phyloP scores from a whole-genome alignment of 2,797 vertebrate genomes.

The Menidia menidia region DNA sequence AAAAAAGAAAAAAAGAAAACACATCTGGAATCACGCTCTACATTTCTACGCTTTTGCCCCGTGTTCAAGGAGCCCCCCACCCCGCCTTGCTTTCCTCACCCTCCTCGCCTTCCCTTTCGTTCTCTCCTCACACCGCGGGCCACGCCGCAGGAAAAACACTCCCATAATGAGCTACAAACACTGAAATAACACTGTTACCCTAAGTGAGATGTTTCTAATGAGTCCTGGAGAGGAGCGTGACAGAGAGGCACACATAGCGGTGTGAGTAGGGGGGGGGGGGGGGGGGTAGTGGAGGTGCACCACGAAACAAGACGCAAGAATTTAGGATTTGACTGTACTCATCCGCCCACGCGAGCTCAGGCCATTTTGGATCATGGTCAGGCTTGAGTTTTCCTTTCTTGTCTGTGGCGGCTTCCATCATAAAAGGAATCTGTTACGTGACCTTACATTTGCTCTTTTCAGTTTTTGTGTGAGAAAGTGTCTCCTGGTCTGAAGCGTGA shows the following conservation, averaged over 20 bases:
- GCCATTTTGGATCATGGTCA: slow-evolving; percentile 70
- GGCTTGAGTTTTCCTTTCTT: slow-evolving; percentile 46
- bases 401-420: slow-evolving; percentile 39
- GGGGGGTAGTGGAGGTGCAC: slow-evolving; percentile 5
- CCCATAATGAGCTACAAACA: slow-evolving; percentile 79
- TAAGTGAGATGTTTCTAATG: slow-evolving; percentile 80
- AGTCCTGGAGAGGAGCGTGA: slow-evolving; percentile 61
- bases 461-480: slow-evolving; percentile 79
- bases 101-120: slow-evolving; percentile 16
- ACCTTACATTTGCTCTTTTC: slow-evolving; percentile 52
- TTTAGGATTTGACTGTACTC: slow-evolving; percentile 60
- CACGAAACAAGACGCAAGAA: slow-evolving; percentile 61
- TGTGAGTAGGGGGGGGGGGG: neutral
- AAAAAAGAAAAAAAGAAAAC: slow-evolving; percentile 56
- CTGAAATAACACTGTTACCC: slow-evolving; percentile 78
- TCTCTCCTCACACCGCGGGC: slow-evolving; percentile 50
- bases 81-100: slow-evolving; percentile 23
- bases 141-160: slow-evolving; percentile 73
- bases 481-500: slow-evolving; percentile 76
- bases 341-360: slow-evolving; percentile 58
- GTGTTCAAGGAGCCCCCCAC: slow-evolving; percentile 65
- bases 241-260: slow-evolving; percentile 34
- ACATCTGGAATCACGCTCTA: slow-evolving; percentile 85
- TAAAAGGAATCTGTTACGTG: slow-evolving; percentile 52
- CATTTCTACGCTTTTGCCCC: slow-evolving; percentile 64